These are phyloP conservation scores for Prinia subflava DNA, from an alignment of 2,113 vertebrate species.

Conservation along the genomic window DNA sequence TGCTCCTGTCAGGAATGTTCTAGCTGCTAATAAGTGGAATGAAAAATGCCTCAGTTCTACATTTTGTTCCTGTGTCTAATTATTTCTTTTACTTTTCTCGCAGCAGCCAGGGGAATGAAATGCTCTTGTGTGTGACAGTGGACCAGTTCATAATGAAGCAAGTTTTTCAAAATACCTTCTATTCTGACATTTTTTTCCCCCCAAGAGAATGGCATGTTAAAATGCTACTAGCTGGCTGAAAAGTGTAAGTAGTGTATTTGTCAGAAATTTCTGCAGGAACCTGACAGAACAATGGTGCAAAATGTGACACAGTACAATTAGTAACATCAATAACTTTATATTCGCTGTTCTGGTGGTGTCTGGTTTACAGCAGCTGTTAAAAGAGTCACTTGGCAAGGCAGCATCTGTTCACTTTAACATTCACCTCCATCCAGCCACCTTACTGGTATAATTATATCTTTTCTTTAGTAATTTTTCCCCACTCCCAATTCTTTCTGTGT, in stretches of 20 bases:
- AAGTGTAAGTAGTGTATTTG: constrained; percentile 20
- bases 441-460: neutral
- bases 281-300: constrained; percentile 36
- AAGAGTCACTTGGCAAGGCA: neutral
- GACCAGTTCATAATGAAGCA: constrained; percentile 20
- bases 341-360: neutral
- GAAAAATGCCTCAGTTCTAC: constrained; percentile 19
- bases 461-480: neutral
- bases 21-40: neutral
- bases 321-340: constrained; percentile 34
- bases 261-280: constrained; percentile 23
- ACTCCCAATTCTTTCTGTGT: neutral
- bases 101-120: neutral
- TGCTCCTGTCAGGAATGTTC: neutral
- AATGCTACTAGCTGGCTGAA: constrained; percentile 15
- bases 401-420: neutral
- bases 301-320: constrained; percentile 43
- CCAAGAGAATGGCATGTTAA: neutral
- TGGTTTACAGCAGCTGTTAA: constrained; percentile 5
- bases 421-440: neutral
- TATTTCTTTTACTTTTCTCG: constrained; percentile 11
- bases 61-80: neutral
- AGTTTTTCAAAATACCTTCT: constrained; percentile 26
- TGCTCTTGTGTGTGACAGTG: neutral
- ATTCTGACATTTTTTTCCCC: neutral